Evolutionary conservation across 2,113 vertebrate species (phyloP).

Genomic region (Lathamus discolor): DNA sequence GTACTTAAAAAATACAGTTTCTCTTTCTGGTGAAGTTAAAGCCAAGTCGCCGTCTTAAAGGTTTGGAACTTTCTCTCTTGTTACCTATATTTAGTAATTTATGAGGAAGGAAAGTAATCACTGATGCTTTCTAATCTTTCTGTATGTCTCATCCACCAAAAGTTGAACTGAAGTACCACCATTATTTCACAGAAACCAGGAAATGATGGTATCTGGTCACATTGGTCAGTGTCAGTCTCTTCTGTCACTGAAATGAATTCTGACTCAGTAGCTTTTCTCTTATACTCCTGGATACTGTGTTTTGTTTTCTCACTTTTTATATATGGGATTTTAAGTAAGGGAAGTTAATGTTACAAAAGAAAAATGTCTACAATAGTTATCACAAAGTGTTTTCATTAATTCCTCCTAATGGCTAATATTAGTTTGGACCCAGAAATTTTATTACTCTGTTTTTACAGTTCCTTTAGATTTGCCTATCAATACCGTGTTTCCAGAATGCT

Average conservation of each 20-base stretch:
- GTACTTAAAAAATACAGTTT: background rate
- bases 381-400: background rate
- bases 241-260: background rate
- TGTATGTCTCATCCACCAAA: background rate
- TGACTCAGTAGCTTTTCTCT: background rate
- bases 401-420: background rate
- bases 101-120: background rate
- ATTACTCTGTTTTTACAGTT: background rate
- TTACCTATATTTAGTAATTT: background rate
- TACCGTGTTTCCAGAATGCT: background rate
- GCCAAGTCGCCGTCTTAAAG: background rate
- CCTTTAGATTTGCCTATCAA: background rate
- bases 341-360: background rate
- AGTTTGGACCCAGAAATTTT: background rate
- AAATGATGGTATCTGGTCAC: background rate
- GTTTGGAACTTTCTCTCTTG: background rate
- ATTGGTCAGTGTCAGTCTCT: background rate
- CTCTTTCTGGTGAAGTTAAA: background rate
- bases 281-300: background rate
- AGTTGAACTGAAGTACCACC: background rate
- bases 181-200: background rate
- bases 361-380: background rate
- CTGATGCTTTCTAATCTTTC: background rate
- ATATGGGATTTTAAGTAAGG: background rate
- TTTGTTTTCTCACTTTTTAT: background rate